These are phyloP conservation scores for Hypomecis punctinalis DNA, from an alignment of 2,888 invertebrate genomes.

Conservation along the genomic window DNA sequence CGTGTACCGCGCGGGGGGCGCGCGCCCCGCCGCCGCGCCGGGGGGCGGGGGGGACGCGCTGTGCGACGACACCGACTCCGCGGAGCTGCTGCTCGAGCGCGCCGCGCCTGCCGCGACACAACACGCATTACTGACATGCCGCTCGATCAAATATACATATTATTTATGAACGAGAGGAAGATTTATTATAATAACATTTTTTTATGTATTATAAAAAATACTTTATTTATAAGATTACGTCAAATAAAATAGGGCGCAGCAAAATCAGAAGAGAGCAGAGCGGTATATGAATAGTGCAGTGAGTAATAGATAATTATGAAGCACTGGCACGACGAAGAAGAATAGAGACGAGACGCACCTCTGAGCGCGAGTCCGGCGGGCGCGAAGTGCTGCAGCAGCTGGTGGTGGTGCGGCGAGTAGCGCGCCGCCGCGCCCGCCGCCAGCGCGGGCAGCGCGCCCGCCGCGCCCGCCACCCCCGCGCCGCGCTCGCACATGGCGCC, in stretches of 20 bases:
- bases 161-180: too few relatives aligned
- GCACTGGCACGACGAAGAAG: too few relatives aligned
- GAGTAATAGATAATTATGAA: too few relatives aligned
- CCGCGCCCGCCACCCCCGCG: conserved; percentile 9
- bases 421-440: conserved; percentile 49
- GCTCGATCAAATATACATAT: too few relatives aligned
- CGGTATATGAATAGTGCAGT: too few relatives aligned
- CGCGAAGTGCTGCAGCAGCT: conserved; percentile 71
- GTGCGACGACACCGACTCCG: conserved; percentile 90
- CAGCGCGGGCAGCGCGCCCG: conserved; percentile 28
- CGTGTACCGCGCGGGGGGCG: conserved; percentile 66
- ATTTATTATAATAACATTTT: too few relatives aligned
- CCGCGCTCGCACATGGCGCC: conserved; percentile 34
- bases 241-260: too few relatives aligned
- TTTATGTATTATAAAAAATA: too few relatives aligned
- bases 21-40: conserved; percentile 15
- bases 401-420: conserved; percentile 75
- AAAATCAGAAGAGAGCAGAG: too few relatives aligned
- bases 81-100: conserved; percentile 88
- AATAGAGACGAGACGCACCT: too few relatives aligned
- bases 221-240: too few relatives aligned
- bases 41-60: conserved; percentile 74
- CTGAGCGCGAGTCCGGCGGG: conserved; percentile 87
- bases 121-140: too few relatives aligned
- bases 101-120: conserved; percentile 42